These are phyloP conservation scores for Amphilophus citrinellus DNA, from an alignment of 2,113 vertebrate genomes.

Conservation along the genomic window DNA sequence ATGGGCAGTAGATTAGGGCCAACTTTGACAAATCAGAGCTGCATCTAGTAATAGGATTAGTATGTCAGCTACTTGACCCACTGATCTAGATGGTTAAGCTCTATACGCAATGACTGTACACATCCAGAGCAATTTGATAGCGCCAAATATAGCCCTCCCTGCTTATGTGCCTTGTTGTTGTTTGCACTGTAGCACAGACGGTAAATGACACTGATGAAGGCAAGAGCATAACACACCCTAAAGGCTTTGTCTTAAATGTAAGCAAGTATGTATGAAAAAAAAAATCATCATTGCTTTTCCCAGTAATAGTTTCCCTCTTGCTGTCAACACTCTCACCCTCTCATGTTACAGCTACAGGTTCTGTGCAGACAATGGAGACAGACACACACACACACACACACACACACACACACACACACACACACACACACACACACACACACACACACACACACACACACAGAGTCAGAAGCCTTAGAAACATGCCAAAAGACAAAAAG, in stretches of 20 bases:
- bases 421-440: conserved; percentile 24
- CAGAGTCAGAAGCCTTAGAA: conserved; percentile 43
- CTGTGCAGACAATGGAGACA: conserved; percentile 59
- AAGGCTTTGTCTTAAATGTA: conserved; percentile 21
- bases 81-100: conserved; percentile 72
- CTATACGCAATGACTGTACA: conserved; percentile 43
- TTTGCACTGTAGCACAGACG: conserved; percentile 10
- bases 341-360: conserved; percentile 65
- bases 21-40: conserved; percentile 66
- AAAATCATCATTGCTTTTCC: conserved; percentile 16
- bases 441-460: background rate
- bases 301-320: conserved; percentile 15
- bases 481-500: conserved; percentile 40
- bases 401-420: conserved; percentile 42
- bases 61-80: conserved; percentile 69
- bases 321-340: conserved; percentile 33
- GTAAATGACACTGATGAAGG: background rate
- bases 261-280: conserved; percentile 5
- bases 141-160: conserved; percentile 4
- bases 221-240: background rate
- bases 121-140: conserved; percentile 30
- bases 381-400: conserved; percentile 53
- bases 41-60: conserved; percentile 70
- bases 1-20: conserved; percentile 66
- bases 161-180: conserved; percentile 6